Percentiles rank a stretch among this genome's conserved stretches.
phyloP scores from a whole-genome alignment of 2,888 invertebrate genomes.

The Nomada ruficornis region DNA sequence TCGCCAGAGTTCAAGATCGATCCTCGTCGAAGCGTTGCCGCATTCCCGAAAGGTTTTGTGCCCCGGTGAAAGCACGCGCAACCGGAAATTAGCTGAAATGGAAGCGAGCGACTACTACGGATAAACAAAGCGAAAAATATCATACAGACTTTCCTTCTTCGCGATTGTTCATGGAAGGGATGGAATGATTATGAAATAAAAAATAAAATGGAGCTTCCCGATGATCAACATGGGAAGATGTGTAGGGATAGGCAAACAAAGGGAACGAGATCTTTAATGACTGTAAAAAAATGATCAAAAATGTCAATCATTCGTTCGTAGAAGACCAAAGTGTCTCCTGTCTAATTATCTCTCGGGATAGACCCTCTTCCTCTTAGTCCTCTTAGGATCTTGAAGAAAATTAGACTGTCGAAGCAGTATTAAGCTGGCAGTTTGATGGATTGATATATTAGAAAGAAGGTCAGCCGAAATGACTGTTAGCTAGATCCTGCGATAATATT shows the following conservation, averaged over 20 bases:
- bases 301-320: conserved; percentile 26
- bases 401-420: conserved; percentile 35
- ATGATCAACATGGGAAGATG: not conserved
- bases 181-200: too few relatives aligned
- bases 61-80: conserved; percentile 39
- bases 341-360: conserved; percentile 49
- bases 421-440: conserved; percentile 39
- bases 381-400: conserved; percentile 28
- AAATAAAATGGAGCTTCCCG: too few relatives aligned
- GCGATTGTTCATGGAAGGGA: not conserved
- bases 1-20: conserved; percentile 20
- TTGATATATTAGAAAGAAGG: conserved; percentile 9
- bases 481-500: too few relatives aligned
- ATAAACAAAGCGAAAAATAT: conserved; percentile 63
- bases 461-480: not conserved
- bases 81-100: conserved; percentile 74
- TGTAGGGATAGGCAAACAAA: not conserved
- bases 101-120: conserved; percentile 39
- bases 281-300: conserved; percentile 34
- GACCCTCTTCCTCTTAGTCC: conserved; percentile 5
- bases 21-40: not conserved
- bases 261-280: conserved; percentile 30
- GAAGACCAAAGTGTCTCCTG: conserved; percentile 8
- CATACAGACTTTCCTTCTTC: not conserved
- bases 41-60: conserved; percentile 30